Evolutionary conservation across 2,113 vertebrate species (phyloP).

Genomic region (Naja naja): DNA sequence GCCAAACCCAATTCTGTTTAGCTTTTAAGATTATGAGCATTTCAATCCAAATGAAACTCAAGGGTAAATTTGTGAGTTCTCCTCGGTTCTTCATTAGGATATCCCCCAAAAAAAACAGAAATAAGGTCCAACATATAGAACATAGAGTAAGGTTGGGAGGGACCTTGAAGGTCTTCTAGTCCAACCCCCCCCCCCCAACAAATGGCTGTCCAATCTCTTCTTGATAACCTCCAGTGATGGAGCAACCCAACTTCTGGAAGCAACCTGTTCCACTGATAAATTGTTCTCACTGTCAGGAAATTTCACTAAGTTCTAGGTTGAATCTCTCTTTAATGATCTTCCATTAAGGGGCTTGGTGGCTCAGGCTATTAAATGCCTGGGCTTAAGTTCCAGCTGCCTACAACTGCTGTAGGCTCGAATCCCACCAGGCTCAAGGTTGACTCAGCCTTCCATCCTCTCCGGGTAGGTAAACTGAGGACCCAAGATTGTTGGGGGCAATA

Average conservation of each 20-base stretch:
- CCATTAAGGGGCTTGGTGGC: too few species aligned
- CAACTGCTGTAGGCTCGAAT: too few species aligned
- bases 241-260: background rate
- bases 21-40: background rate
- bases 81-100: background rate
- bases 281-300: background rate
- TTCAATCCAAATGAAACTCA: background rate
- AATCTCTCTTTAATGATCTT: background rate
- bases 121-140: background rate
- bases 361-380: too few species aligned
- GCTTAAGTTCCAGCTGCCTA: too few species aligned
- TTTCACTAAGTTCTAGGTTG: background rate
- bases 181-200: background rate
- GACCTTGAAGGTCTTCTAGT: background rate
- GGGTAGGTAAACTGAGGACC: too few species aligned
- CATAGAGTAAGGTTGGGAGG: background rate
- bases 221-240: background rate
- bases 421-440: too few species aligned
- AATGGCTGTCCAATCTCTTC: background rate
- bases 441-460: too few species aligned
- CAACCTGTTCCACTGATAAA: background rate
- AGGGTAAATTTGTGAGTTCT: background rate
- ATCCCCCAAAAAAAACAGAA: background rate
- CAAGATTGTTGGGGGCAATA: too few species aligned
- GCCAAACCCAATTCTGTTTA: background rate